Conservation (phyloP, 2,888 invertebrate species). For the Crossocerus cetratus region DNA sequence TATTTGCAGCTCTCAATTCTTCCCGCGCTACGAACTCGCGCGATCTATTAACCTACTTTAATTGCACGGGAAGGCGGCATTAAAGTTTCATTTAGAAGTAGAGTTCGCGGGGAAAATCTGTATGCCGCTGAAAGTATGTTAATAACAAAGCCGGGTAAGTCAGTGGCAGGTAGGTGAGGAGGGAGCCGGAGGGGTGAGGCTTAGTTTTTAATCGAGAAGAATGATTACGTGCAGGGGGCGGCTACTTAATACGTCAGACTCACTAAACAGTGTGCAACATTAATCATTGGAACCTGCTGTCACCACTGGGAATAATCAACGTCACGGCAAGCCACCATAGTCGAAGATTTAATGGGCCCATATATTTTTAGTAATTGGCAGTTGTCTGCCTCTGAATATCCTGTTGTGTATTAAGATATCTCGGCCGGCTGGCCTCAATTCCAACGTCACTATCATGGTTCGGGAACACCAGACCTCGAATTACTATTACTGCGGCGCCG, state of each 20-base stretch:
- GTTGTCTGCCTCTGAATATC: no score
- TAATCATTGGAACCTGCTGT: constrained; percentile 19
- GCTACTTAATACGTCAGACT: constrained; percentile 7
- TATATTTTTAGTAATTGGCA: constrained; percentile 35
- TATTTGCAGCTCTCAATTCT: no score
- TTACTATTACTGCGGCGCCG: no score
- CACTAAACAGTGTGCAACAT: constrained; percentile 13
- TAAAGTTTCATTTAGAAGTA: no score
- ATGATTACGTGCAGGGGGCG: constrained; percentile 12
- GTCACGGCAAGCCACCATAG: background rate
- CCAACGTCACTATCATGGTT: background rate
- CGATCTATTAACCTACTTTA: no score
- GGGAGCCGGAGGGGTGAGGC: no score
- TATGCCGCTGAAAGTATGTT: background rate
- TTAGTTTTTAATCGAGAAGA: constrained; percentile 21
- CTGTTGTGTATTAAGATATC: no score
- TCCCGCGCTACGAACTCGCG: no score
- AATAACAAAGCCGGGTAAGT: background rate
- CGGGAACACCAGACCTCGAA: no score
- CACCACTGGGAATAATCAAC: constrained; percentile 4
- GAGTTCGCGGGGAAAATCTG: no score
- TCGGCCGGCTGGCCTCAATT: background rate
- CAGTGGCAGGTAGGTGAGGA: background rate
- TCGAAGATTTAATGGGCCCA: background rate
- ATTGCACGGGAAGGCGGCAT: no score